Conservation (phyloP, 2,888 invertebrate genomes). For the Andrena fulva region DNA sequence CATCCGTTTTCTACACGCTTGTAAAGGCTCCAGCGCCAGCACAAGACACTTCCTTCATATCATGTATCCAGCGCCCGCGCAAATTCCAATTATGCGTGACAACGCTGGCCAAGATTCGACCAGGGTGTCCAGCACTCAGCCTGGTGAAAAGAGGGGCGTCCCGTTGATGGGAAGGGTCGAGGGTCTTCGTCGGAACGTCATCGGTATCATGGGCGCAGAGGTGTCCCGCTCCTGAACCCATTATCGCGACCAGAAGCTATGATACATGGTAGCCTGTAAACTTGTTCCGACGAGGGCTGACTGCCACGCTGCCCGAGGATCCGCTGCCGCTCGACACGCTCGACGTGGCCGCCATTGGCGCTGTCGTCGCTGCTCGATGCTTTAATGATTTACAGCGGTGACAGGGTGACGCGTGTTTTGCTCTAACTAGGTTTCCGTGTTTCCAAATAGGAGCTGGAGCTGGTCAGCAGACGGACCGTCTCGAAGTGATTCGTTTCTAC, state of each 20-base stretch:
- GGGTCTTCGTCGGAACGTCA: conserved; percentile 26
- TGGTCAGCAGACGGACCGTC: no score
- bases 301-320: conserved; percentile 14
- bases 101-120: conserved; percentile 9
- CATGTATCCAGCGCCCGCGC: no score
- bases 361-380: conserved; percentile 22
- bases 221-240: conserved; percentile 25
- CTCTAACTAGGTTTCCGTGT: conserved; percentile 33
- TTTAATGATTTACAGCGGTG: conserved; percentile 36
- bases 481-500: no score
- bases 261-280: conserved; percentile 26
- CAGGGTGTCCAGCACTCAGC: conserved; percentile 11
- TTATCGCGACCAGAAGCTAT: conserved; percentile 27
- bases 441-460: background rate
- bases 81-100: conserved; percentile 14
- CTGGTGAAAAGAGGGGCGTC: conserved; percentile 24
- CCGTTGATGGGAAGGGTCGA: background rate
- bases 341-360: conserved; percentile 22
- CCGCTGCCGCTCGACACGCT: conserved; percentile 18
- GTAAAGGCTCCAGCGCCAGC: no score
- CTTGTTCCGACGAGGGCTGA: conserved; percentile 24
- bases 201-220: conserved; percentile 11
- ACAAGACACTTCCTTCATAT: no score
- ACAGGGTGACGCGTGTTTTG: conserved; percentile 40
- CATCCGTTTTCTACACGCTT: no score